phyloP scores from a whole-genome alignment of 2,797 vertebrate species.

The Eulemur albifrons region DNA sequence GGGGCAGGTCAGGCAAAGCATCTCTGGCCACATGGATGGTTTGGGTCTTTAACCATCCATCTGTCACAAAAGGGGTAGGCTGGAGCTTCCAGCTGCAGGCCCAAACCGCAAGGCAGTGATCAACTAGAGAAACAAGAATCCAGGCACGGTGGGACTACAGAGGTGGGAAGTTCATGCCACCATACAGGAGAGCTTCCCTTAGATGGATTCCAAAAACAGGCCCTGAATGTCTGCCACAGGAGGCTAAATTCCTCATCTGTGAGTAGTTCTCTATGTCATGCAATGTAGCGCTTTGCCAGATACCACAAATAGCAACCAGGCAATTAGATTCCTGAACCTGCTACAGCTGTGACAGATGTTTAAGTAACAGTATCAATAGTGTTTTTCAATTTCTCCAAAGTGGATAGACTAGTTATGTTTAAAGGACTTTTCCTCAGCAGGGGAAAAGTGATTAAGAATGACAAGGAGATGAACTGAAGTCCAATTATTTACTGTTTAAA shows the following conservation, averaged over 20 bases:
- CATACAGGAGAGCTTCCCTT: background rate
- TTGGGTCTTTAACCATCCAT: background rate
- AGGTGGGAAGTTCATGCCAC: background rate
- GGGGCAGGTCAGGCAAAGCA: background rate
- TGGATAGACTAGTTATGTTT: background rate
- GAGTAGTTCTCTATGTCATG: background rate
- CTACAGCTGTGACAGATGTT: background rate
- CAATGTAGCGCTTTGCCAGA: background rate
- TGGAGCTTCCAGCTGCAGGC: background rate
- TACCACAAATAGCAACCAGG: background rate
- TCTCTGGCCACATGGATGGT: background rate
- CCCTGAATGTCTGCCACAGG: background rate
- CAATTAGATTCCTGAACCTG: background rate
- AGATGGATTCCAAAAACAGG: background rate
- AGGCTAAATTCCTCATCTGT: background rate
- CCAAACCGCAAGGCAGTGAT: background rate
- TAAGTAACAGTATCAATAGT: background rate
- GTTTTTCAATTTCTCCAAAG: background rate
- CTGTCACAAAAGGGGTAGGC: background rate
- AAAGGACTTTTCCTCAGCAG: background rate
- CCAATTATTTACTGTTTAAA: constrained; percentile 57
- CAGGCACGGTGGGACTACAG: background rate
- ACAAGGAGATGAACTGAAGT: background rate
- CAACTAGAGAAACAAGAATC: background rate
- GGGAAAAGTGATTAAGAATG: background rate